A percentile compares a stretch with the other conserved stretches of the same genome.
These are phyloP conservation scores for Trissonchulus latispiculum DNA, from an alignment of 2,888 invertebrate genomes.

Conservation along the genomic window DNA sequence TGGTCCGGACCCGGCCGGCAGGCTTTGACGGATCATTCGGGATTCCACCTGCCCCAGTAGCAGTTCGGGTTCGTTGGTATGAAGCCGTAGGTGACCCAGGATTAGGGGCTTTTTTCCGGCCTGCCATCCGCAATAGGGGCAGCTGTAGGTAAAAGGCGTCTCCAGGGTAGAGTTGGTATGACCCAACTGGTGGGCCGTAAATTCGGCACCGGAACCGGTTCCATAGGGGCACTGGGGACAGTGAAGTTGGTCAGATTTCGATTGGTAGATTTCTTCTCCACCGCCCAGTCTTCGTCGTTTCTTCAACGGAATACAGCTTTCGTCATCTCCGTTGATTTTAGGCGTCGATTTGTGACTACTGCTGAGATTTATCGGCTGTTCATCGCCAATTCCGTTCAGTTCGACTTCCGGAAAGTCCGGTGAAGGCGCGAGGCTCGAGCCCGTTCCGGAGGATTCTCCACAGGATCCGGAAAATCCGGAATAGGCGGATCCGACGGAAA, in stretches of 20 bases:
- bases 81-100: constrained; percentile 28
- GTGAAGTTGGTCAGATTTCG: background rate
- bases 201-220: background rate
- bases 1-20: too few species aligned
- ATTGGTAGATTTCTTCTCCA: background rate
- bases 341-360: background rate
- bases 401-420: too few species aligned
- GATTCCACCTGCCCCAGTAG: constrained; percentile 29
- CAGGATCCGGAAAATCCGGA: too few species aligned
- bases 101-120: constrained; percentile 27
- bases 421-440: background rate
- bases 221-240: constrained; percentile 8
- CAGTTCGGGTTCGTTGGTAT: constrained; percentile 28
- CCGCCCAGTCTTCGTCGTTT: background rate
- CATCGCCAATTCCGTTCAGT: too few species aligned
- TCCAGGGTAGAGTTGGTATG: background rate
- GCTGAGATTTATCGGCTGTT: background rate
- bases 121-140: constrained; percentile 31
- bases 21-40: too few species aligned
- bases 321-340: background rate
- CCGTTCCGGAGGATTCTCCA: background rate
- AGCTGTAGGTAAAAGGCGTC: constrained; percentile 30
- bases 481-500: too few species aligned
- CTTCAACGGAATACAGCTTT: background rate
- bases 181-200: background rate